These are phyloP conservation scores for Falco peregrinus DNA, from an alignment of 2,797 vertebrate species.

Conservation along the genomic window DNA sequence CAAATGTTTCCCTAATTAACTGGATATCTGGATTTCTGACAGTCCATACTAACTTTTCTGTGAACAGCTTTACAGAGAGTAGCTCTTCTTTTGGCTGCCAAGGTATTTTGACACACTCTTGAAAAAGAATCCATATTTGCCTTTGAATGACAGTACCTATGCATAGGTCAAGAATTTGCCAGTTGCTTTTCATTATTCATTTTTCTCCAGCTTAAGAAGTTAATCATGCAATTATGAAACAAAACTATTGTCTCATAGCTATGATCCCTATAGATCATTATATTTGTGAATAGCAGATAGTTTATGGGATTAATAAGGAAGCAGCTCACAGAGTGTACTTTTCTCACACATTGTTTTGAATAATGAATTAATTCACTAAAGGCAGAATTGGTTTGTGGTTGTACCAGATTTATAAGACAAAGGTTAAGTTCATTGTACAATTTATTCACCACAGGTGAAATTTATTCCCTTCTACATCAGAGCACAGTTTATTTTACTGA, in stretches of 20 bases:
- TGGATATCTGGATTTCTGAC: neutral
- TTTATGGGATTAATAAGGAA: neutral
- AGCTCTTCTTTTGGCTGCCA: neutral
- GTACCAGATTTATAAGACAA: neutral
- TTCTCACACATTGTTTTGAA: neutral
- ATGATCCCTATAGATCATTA: too few relatives aligned
- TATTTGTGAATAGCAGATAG: neutral
- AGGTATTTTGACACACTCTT: neutral
- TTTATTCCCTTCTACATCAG: neutral
- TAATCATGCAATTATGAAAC: neutral
- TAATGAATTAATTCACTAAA: neutral
- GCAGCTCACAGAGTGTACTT: neutral
- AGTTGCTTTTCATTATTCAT: neutral
- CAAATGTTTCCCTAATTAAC: neutral
- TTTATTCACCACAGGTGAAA: neutral
- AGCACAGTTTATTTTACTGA: neutral
- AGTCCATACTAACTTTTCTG: neutral
- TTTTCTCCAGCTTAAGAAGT: neutral
- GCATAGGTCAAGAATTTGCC: neutral
- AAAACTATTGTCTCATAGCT: neutral
- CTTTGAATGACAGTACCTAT: neutral
- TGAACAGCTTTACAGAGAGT: neutral
- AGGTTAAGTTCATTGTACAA: neutral
- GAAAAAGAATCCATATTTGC: neutral
- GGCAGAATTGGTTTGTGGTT: neutral